These are phyloP conservation scores for Parnassius apollo DNA, from an alignment of 2,888 invertebrate species.

Conservation along the genomic window DNA sequence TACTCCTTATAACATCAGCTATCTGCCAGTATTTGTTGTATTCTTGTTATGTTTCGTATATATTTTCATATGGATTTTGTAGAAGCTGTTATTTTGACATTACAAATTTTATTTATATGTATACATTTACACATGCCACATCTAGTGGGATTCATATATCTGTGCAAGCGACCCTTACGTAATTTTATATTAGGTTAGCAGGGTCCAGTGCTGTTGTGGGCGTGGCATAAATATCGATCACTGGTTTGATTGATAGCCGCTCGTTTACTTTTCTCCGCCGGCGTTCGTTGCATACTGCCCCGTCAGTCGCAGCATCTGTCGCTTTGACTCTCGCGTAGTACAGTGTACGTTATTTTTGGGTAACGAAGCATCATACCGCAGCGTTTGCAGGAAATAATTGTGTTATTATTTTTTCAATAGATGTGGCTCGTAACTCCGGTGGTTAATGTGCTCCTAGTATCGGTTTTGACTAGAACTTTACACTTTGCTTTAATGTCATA, in stretches of 20 bases:
- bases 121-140: conserved; percentile 17
- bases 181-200: conserved; percentile 74
- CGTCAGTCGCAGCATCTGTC: conserved; percentile 35
- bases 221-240: conserved; percentile 42
- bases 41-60: no score
- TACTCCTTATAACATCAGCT: no score
- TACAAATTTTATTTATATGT: no score
- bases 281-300: conserved; percentile 32
- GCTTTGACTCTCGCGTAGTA: conserved; percentile 7
- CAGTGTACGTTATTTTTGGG: conserved; percentile 6
- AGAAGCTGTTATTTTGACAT: no score
- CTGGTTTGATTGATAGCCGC: conserved; percentile 56
- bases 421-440: not conserved
- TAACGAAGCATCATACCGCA: not conserved
- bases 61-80: no score
- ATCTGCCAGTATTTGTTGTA: no score
- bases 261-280: conserved; percentile 37
- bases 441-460: not conserved
- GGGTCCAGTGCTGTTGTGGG: conserved; percentile 55
- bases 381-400: not conserved
- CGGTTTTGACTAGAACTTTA: not conserved
- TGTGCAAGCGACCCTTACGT: conserved; percentile 48
- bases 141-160: conserved; percentile 40
- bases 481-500: no score
- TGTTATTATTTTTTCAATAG: not conserved